These are phyloP conservation scores for Papilio dardanus DNA, from an alignment of 1,140 invertebrate species.

Conservation along the genomic window DNA sequence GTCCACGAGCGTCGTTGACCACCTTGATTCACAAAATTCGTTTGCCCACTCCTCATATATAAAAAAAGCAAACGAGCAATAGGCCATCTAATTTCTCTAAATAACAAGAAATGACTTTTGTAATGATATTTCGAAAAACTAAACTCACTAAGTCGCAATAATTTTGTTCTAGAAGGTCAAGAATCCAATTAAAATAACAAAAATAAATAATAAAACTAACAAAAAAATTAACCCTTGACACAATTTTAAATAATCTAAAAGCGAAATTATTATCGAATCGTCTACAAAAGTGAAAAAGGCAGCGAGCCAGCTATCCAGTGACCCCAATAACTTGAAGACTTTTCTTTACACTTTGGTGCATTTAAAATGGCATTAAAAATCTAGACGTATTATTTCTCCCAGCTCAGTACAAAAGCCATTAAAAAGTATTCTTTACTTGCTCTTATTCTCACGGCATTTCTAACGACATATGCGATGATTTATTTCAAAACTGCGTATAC, in stretches of 20 bases:
- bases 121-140: too few relatives aligned
- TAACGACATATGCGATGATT: not conserved
- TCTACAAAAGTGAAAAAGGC: not conserved
- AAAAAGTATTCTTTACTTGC: not conserved
- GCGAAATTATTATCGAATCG: not conserved
- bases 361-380: conserved; percentile 4
- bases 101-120: too few relatives aligned
- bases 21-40: too few relatives aligned
- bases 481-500: not conserved
- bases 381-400: not conserved
- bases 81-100: too few relatives aligned
- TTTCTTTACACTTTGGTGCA: not conserved
- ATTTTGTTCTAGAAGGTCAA: not conserved
- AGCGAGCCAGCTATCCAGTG: not conserved
- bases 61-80: too few relatives aligned
- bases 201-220: not conserved
- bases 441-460: conserved; percentile 10
- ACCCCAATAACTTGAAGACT: not conserved
- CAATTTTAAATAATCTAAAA: not conserved
- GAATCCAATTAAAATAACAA: not conserved
- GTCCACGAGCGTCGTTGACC: too few relatives aligned
- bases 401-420: conserved; percentile 8
- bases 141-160: not conserved
- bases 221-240: not conserved
- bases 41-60: too few relatives aligned